phyloP scores from a whole-genome alignment of 2,797 vertebrate genomes.

The Pseudopleuronectes americanus region DNA sequence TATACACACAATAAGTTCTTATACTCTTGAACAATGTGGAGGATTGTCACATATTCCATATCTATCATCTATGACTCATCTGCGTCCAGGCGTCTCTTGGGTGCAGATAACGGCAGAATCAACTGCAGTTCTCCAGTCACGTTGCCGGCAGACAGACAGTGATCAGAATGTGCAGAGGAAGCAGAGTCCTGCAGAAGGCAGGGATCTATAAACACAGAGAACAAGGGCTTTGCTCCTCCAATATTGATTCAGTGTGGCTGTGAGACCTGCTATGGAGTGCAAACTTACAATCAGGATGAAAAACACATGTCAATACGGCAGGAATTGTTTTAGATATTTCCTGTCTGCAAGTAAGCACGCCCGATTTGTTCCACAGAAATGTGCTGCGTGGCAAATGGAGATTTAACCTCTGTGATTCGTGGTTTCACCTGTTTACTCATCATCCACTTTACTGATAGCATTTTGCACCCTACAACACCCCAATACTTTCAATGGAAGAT shows the following conservation, averaged over 20 bases:
- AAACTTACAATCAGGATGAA: constrained; percentile 73
- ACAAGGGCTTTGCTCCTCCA: constrained; percentile 73
- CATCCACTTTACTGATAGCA: neutral
- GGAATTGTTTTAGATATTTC: constrained; percentile 61
- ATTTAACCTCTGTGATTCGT: neutral
- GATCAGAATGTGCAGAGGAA: constrained; percentile 77
- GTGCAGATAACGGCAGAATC: constrained; percentile 45
- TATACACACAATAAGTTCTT: neutral
- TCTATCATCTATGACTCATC: neutral
- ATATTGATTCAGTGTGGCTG: constrained; percentile 79
- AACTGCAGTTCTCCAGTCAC: constrained; percentile 63
- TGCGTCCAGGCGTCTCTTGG: neutral
- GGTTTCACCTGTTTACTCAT: neutral
- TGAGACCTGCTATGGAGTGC: constrained; percentile 75
- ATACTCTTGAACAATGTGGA: neutral
- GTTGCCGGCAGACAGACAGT: constrained; percentile 69
- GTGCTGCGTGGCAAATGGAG: neutral
- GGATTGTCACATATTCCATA: constrained; percentile 12
- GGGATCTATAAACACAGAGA: constrained; percentile 78
- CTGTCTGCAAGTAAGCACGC: constrained; percentile 53
- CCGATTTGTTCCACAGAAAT: constrained; percentile 25
- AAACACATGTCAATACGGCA: constrained; percentile 68
- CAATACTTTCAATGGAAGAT: neutral
- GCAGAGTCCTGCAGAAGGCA: constrained; percentile 73
- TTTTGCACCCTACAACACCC: neutral